Base-by-base conservation (phyloP, 2,797 vertebrate genomes). In the Erethizon dorsatum region DNA sequence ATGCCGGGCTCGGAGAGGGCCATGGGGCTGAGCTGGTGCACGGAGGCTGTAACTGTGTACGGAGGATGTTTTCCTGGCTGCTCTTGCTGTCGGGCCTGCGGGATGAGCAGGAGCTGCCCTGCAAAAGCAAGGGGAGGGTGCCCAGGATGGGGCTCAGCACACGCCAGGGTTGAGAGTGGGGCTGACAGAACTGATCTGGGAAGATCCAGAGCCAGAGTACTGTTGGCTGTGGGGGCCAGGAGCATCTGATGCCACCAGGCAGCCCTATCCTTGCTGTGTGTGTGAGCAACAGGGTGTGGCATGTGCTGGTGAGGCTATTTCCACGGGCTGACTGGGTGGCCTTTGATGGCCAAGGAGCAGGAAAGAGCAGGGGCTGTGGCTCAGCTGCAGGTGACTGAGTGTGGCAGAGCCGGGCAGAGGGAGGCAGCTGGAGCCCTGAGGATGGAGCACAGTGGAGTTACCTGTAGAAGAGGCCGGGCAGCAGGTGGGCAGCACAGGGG, bases 81-180 rank as follows among this genome's bases (percentile, higher is more conserved):
- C n/a, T 11, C 2, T 8, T n/a, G n/a, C 57, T 52, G 6, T 61
- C 5, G 10, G 59, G n/a, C 18, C 1, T 10, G 11, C 65, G 12
- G 56, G 26, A 15, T 4, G 26, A 67, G 20, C 6, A 56, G 17
- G 17, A 33, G 6, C 18, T 13, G 18, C 33, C 20, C 12, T 0
- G 50, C 7, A 71, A 11, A 45, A 37, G 57, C 8, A 3, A 83
- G 10, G 71, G 6, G 50, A 45, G 31, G n/a, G 15, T 2, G 0
- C 17, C 14, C 28, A 0, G 59, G 22, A 0, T 4, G 22, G n/a
- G 10, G 15, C 26, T 0, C 5, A 2, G 18, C 24, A 0, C 0
- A 3, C 3, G 50, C 0, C 6, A 4, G n/a, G 59, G 26, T 7
- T 1, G 45, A 17, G 33, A 7, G 15, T 12, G 13, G 22, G 50